phyloP scores from a whole-genome alignment of 2,888 invertebrate genomes.

The Amblyteles armatorius region DNA sequence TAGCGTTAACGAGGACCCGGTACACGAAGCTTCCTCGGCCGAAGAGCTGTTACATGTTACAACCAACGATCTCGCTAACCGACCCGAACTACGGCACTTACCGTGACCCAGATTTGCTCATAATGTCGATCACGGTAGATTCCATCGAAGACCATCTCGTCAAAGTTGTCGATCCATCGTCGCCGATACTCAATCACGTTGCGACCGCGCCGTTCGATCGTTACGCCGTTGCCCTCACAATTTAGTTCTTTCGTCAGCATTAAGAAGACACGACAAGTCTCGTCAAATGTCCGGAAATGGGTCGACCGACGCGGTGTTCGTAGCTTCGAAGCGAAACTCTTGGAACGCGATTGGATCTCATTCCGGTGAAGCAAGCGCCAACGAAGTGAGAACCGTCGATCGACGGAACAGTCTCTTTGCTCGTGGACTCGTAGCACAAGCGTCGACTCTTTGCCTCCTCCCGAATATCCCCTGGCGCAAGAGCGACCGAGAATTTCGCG shows the following conservation, averaged over 20 bases:
- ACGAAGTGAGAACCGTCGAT: neutral
- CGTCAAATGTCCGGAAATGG: neutral
- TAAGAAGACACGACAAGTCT: neutral
- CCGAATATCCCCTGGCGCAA: neutral
- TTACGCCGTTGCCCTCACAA: neutral
- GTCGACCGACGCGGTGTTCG: neutral
- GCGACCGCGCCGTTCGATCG: neutral
- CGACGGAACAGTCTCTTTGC: neutral
- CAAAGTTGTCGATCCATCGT: neutral
- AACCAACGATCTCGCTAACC: constrained; percentile 37
- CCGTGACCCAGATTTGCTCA: neutral
- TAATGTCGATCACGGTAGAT: neutral
- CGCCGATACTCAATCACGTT: neutral
- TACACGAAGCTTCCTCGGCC: neutral
- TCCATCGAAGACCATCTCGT: neutral
- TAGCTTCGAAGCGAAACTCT: neutral
- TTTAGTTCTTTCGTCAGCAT: neutral
- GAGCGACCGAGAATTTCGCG: neutral
- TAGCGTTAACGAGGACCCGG: constrained; percentile 46
- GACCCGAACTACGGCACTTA: constrained; percentile 21
- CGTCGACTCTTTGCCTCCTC: neutral
- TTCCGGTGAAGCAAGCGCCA: neutral
- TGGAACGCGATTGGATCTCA: constrained; percentile 1
- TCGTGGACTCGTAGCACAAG: neutral
- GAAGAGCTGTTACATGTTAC: neutral